Conservation (phyloP, 2,113 vertebrate genomes). For the Myotis lucifugus region DNA sequence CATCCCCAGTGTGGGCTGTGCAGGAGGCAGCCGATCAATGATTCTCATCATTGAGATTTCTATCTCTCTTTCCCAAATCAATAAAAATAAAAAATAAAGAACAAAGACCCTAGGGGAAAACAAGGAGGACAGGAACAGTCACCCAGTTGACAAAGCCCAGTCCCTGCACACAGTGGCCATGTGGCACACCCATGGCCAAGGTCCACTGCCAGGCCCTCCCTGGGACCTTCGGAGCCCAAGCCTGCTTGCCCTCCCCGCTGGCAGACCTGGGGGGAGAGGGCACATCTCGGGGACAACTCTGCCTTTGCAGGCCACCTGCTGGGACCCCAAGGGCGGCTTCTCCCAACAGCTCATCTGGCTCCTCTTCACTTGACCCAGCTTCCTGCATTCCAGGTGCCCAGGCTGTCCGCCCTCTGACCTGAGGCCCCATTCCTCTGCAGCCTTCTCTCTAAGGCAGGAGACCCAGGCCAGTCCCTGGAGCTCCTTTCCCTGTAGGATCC, state of each 20-base stretch:
- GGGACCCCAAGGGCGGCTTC: not conserved
- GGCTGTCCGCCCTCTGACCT: not conserved
- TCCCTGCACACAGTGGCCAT: not conserved
- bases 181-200: fast-evolving
- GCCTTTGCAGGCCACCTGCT: not conserved
- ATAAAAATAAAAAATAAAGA: too few relatives aligned
- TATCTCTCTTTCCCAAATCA: too few relatives aligned
- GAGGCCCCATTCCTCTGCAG: not conserved
- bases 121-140: not conserved
- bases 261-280: not conserved
- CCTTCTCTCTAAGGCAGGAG: slow-evolving; percentile 26
- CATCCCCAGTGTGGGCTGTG: too few relatives aligned
- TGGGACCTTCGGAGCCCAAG: not conserved
- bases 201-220: not conserved
- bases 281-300: not conserved
- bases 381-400: fast-evolving
- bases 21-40: too few relatives aligned
- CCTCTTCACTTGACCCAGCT: not conserved
- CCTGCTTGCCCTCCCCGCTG: not conserved
- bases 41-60: too few relatives aligned
- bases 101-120: not conserved
- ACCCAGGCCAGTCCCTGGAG: not conserved
- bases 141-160: not conserved
- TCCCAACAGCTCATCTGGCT: not conserved
- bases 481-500: not conserved